Conservation (phyloP, 1,140 invertebrate genomes). For the Cepaea nemoralis region DNA sequence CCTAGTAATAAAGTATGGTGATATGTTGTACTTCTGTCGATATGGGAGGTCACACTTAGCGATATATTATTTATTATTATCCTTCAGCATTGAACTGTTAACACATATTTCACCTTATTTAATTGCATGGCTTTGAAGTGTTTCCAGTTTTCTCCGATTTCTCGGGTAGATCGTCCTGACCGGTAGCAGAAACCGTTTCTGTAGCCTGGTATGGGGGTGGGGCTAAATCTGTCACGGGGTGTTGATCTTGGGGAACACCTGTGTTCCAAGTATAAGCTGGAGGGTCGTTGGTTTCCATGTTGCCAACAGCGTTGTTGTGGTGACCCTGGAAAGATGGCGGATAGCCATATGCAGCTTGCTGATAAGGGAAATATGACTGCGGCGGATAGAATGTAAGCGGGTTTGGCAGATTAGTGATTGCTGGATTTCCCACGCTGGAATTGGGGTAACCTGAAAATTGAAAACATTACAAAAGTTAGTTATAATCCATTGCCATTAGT, state of each 20-base stretch:
- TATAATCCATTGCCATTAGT: not conserved
- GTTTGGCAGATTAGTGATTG: not conserved
- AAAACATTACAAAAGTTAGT: too few species aligned
- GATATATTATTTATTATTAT: too few species aligned
- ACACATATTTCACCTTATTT: too few species aligned
- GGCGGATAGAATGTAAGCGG: not conserved
- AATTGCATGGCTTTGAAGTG: too few species aligned
- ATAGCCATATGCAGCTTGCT: not conserved
- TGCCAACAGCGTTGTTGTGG: too few species aligned
- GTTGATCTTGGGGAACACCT: not conserved
- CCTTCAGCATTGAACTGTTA: too few species aligned
- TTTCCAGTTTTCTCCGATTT: not conserved
- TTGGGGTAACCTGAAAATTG: conserved; percentile 14
- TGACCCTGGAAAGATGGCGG: not conserved
- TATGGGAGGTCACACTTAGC: too few species aligned
- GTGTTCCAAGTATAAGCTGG: not conserved
- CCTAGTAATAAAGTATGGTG: too few species aligned
- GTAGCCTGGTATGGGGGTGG: not conserved
- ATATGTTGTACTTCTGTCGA: too few species aligned
- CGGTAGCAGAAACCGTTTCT: not conserved
- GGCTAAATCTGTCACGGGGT: not conserved
- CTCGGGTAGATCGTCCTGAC: not conserved
- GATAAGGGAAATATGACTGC: not conserved
- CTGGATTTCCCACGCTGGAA: not conserved
- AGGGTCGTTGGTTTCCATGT: too few species aligned